These are phyloP conservation scores for Palaemon carinicauda DNA, from an alignment of 1,140 invertebrate species.

Conservation along the genomic window DNA sequence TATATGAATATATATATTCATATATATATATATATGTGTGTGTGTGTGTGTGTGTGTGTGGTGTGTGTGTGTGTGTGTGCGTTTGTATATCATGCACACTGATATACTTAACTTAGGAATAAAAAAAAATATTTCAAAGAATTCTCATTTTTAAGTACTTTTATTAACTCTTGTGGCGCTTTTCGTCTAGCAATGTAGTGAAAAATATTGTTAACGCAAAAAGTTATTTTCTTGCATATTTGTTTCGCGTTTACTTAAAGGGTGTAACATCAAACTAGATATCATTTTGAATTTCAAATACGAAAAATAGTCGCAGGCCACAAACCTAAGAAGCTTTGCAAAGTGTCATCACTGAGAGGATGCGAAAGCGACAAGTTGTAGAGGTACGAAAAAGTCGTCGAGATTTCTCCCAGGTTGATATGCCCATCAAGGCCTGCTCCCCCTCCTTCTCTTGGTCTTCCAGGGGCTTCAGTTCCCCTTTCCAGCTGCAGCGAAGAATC, in stretches of 20 bases:
- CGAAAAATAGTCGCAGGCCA: background rate
- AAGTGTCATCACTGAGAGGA: slow-evolving; percentile 12
- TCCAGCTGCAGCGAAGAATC: background rate
- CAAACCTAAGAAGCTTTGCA: slow-evolving; percentile 27
- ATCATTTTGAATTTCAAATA: background rate
- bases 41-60: no score
- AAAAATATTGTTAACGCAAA: no score
- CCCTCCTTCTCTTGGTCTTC: background rate
- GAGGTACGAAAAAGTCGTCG: background rate
- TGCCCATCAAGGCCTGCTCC: slow-evolving; percentile 17
- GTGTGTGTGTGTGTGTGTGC: background rate
- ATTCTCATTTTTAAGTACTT: background rate
- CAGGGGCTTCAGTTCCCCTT: background rate
- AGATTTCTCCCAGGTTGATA: slow-evolving; percentile 14
- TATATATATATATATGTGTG: no score
- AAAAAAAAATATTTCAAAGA: no score
- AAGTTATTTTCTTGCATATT: no score
- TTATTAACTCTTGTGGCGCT: no score
- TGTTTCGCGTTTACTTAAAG: no score
- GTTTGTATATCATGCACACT: background rate
- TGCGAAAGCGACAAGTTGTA: slow-evolving; percentile 21
- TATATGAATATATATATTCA: no score
- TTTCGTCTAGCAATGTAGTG: no score
- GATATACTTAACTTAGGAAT: no score
- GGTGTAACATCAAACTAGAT: background rate